phyloP scores from a whole-genome alignment of 2,888 invertebrate genomes.

The Homarus gammarus region DNA sequence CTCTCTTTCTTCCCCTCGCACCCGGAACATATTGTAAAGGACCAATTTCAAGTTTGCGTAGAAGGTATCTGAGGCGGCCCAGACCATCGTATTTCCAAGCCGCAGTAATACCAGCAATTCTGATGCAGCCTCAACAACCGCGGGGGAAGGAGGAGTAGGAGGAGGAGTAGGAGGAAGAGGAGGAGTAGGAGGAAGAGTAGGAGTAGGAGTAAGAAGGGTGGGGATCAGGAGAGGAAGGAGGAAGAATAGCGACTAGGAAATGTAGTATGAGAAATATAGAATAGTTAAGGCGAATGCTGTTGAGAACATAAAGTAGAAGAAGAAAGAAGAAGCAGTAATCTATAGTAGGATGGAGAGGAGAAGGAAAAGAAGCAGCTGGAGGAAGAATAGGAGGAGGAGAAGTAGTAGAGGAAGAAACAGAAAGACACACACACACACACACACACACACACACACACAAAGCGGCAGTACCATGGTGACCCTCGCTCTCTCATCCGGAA shows the following conservation, averaged over 20 bases:
- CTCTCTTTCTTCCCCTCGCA: neutral
- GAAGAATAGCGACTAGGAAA: neutral
- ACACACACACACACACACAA: no score
- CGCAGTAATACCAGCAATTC: slow-evolving; percentile 34
- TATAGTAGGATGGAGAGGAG: no score
- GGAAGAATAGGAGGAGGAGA: neutral
- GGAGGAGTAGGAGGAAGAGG: neutral
- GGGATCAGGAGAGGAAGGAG: neutral
- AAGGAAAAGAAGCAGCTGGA: no score
- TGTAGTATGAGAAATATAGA: no score
- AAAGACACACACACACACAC: no score
- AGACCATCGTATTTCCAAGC: neutral
- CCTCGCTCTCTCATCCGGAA: no score
- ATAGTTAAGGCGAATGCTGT: no score
- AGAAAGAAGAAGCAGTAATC: no score
- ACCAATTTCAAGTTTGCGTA: slow-evolving; percentile 50
- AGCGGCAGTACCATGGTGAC: no score
- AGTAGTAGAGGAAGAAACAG: neutral
- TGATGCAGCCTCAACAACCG: slow-evolving; percentile 38
- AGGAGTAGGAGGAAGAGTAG: neutral
- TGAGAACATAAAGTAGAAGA: no score
- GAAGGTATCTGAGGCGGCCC: slow-evolving; percentile 20
- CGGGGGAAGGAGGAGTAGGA: neutral
- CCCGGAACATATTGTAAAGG: slow-evolving; percentile 35
- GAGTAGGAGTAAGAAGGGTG: neutral